A percentile compares a stretch with the other conserved stretches of the same genome.
phyloP scores from a whole-genome alignment of 1,140 invertebrate genomes.

The Thaumatotibia leucotreta region DNA sequence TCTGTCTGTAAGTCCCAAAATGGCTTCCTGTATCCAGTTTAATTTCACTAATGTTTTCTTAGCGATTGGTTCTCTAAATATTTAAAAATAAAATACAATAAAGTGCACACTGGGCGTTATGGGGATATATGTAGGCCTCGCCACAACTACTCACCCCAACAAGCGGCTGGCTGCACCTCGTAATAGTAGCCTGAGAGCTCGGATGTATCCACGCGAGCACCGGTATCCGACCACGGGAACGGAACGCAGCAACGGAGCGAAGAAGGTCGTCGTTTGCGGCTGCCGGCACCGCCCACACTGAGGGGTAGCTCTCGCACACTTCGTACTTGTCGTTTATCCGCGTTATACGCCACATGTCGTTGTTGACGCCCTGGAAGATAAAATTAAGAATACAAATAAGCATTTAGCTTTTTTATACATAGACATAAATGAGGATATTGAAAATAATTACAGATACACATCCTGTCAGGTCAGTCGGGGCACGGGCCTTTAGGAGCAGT shows the following conservation, averaged over 20 bases:
- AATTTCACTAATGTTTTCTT: too few relatives aligned
- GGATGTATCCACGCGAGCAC: conserved; percentile 99
- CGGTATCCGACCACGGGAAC: conserved; percentile 91
- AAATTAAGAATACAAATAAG: neutral
- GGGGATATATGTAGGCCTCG: too few relatives aligned
- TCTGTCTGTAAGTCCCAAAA: too few relatives aligned
- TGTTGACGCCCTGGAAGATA: conserved; percentile 88
- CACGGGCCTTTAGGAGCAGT: too few relatives aligned
- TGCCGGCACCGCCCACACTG: conserved; percentile 93
- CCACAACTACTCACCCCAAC: conserved; percentile 86
- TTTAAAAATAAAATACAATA: too few relatives aligned
- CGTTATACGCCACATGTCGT: conserved; percentile 97
- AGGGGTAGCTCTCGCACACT: conserved; percentile 97
- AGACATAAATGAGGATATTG: too few relatives aligned
- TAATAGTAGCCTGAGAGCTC: conserved; percentile 96
- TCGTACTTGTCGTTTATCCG: conserved; percentile 96
- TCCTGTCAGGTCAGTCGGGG: too few relatives aligned
- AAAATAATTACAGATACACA: too few relatives aligned
- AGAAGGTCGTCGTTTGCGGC: conserved; percentile 93
- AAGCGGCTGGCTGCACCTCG: conserved; percentile 94
- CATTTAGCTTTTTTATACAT: too few relatives aligned
- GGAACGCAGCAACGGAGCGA: conserved; percentile 89
- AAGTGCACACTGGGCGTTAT: too few relatives aligned
- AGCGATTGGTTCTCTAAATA: too few relatives aligned
- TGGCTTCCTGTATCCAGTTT: too few relatives aligned